Evolutionary conservation across 2,113 vertebrate genomes (phyloP), one percentile per base, ranked within the genome.

Genomic region (Coryphaenoides rupestris): DNA sequence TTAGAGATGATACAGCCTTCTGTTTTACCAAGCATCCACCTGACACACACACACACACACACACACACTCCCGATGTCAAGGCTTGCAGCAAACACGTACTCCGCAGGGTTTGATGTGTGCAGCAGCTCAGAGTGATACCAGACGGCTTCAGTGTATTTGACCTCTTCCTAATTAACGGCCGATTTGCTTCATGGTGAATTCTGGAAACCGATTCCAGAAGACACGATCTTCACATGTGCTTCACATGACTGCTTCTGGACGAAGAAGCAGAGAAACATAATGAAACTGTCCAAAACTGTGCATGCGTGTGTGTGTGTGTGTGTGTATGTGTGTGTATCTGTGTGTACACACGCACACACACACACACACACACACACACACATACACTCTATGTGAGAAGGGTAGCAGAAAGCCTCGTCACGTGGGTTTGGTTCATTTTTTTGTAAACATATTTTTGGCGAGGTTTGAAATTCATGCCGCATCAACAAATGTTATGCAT

Each of bases 101-200:
- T 10, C 13, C 33, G 9, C 33, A 40, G 33, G 17, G 28, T 28
- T 21, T 52, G 65, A 62, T 21, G 58, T 70, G 22, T 60, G 45
- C 47, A 16, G 55, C 21, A 68, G 50, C 19, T 49, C 23, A 28
- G 4, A 21, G 64, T 57, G 13, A 68, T 63, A 65, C 56, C 64
- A 24, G 23, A 54, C 55, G 45, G 55, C 60, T 47, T 17, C 17
- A 52, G 61, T n/a, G n/a, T 50, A 60, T 68, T 72, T 64, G 33
- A 75, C 72, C 61, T 54, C 10, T 22, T 56, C 58, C 52, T 65
- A 77, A 81, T 77, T 74, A 72, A 52, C 60, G 47, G 55, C 28
- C 55, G 40, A 26, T 52, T 28, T 14, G 2, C 56, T 55, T 16
- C 55, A 57, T 64, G 68, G 58, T 19, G 46, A 62, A 66, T 56